Evolutionary conservation across 2,888 invertebrate species (phyloP).

Genomic region (Hypena proboscidalis): DNA sequence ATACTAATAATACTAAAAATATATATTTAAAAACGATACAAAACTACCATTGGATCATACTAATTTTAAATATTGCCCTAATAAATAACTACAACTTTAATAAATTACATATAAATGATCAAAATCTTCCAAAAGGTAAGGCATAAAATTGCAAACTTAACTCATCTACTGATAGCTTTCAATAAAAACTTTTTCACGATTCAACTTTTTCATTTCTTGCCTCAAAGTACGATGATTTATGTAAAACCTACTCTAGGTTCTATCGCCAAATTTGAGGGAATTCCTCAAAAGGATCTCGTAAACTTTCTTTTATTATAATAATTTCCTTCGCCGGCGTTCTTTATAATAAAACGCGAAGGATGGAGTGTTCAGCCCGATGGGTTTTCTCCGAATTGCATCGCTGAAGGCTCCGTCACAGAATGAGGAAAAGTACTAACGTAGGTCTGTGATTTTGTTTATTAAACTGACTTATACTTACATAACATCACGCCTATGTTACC

Average conservation of each 20-base stretch:
- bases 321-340: conserved; percentile 49
- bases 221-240: conserved; percentile 75
- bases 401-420: neutral
- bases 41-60: too few relatives aligned
- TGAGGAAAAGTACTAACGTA: too few relatives aligned
- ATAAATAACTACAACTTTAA: too few relatives aligned
- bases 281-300: conserved; percentile 57
- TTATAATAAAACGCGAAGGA: conserved; percentile 38
- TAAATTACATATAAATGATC: too few relatives aligned
- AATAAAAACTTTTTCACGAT: conserved; percentile 45
- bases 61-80: too few relatives aligned
- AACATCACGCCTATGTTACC: too few relatives aligned
- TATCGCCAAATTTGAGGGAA: conserved; percentile 66
- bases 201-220: conserved; percentile 74
- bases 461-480: too few relatives aligned
- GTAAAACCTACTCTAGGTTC: conserved; percentile 73
- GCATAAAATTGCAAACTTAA: too few relatives aligned
- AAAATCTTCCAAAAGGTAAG: too few relatives aligned
- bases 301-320: conserved; percentile 66
- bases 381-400: conserved; percentile 10
- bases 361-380: conserved; percentile 26
- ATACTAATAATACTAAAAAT: too few relatives aligned
- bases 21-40: too few relatives aligned
- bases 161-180: conserved; percentile 17
- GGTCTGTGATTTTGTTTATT: too few relatives aligned